These are phyloP conservation scores for Menidia beryllina DNA, from an alignment of 2,113 vertebrate genomes.

Conservation along the genomic window DNA sequence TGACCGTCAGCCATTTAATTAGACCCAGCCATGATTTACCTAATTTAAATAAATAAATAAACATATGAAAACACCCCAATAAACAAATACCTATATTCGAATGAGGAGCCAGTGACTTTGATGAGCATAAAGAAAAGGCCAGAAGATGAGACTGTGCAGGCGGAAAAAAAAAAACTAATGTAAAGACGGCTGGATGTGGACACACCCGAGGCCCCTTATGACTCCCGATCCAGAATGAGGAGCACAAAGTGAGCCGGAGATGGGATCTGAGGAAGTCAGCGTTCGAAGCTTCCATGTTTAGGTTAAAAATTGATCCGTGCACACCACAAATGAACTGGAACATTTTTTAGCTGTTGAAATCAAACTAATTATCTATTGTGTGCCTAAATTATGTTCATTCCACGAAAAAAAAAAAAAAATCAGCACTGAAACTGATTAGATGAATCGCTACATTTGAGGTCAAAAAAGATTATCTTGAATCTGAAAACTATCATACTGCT, in stretches of 20 bases:
- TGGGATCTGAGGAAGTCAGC: not conserved
- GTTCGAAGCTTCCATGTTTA: conserved; percentile 1
- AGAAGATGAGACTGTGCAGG: conserved; percentile 63
- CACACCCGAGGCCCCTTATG: no score
- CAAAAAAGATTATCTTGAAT: no score
- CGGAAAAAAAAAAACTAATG: conserved; percentile 55
- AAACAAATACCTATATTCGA: conserved; percentile 82
- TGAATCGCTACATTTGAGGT: no score
- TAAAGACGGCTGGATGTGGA: conserved; percentile 64
- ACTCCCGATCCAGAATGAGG: not conserved
- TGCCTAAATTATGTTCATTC: not conserved
- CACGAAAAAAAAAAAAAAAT: no score
- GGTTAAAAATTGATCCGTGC: not conserved
- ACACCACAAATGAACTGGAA: not conserved
- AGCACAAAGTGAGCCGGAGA: not conserved
- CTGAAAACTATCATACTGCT: no score
- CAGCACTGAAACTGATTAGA: no score
- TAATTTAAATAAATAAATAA: conserved; percentile 83
- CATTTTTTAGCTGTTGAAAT: not conserved
- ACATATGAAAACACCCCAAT: conserved; percentile 76
- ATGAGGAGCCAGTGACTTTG: conserved; percentile 62
- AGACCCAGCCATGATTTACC: conserved; percentile 79
- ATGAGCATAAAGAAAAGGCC: conserved; percentile 59
- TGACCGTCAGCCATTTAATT: conserved; percentile 85
- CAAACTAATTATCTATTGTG: not conserved